These are phyloP conservation scores for Uloborus diversus DNA, from an alignment of 1,140 invertebrate species.

Conservation along the genomic window DNA sequence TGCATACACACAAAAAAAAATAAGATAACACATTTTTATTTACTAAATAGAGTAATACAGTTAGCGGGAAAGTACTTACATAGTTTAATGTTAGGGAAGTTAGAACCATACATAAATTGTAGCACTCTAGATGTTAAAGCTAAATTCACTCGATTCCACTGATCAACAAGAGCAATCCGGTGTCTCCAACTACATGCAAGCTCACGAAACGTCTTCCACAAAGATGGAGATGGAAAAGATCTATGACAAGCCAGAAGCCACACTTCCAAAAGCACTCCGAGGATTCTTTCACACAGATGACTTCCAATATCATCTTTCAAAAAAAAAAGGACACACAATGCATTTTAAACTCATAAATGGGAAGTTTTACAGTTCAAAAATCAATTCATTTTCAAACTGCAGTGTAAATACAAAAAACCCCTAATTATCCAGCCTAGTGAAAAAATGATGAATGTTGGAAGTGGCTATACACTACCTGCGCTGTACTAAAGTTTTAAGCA, in stretches of 20 bases:
- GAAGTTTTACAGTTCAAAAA: no score
- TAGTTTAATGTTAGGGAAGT: constrained; percentile 86
- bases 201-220: constrained; percentile 95
- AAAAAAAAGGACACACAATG: constrained; percentile 9
- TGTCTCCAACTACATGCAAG: constrained; percentile 93
- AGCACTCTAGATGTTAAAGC: constrained; percentile 85
- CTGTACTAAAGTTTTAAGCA: no score
- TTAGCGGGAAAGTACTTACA: no score
- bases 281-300: constrained; percentile 90
- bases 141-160: constrained; percentile 94
- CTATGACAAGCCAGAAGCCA: constrained; percentile 92
- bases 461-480: no score
- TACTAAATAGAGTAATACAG: no score
- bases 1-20: no score
- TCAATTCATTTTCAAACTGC: no score
- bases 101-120: constrained; percentile 86
- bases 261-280: constrained; percentile 93
- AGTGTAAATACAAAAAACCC: no score
- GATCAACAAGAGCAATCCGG: constrained; percentile 87
- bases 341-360: no score
- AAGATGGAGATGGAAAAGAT: constrained; percentile 89
- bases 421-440: no score
- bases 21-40: no score
- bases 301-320: constrained; percentile 87
- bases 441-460: no score